Base-by-base conservation (phyloP, 2,797 vertebrate genomes). In the Neomorphus geoffroyi region DNA sequence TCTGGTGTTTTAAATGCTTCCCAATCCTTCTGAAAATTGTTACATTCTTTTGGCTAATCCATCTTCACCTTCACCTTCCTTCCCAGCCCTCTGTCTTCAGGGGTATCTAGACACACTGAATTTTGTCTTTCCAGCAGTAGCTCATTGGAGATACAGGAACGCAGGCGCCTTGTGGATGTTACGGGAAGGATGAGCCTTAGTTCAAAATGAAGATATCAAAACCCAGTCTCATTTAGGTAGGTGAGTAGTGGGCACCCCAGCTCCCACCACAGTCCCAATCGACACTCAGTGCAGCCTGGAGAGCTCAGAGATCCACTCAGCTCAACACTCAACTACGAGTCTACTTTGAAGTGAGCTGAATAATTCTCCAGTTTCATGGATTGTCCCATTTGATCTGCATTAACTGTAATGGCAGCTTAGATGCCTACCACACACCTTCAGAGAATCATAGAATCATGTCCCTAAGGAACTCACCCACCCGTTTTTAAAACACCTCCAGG, bases 31-130 rank as follows among this genome's bases (percentile, higher is more conserved):
- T 23, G 19, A 9, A 28, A 72, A 53, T 18, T 6, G 2, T 60
- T 39, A 27, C 0, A 0, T n/a, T 56, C 32, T 45, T 65, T 30
- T 60, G 45, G 43, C 11, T 82, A 14, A 64, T 35, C 43, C 33
- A 26, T 57, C 67, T 54, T 72, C 79, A 50, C 7, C 13, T 41
- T 7, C 17, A 15, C 22, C 13, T 32, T 60, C 32, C 32, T 69
- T 32, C 13, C 65, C 18, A 2, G 5, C 15, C 0, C 73, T 86
- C 45, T 54, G 33, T 32, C 32, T 41, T 35, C 46, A 69, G 41
- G 54, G 24, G 56, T n/a, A 57, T 32, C 56, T 26, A 15, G 41
- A 86, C 18, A 67, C 0, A 0, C 11, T 33, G 45, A 58, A 43
- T 79, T 86, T 79, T 79, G 27, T 37, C 45, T 50, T 61, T 67